Evolutionary conservation across 2,888 invertebrate species (phyloP).

Genomic region (Apocheima hispidaria): DNA sequence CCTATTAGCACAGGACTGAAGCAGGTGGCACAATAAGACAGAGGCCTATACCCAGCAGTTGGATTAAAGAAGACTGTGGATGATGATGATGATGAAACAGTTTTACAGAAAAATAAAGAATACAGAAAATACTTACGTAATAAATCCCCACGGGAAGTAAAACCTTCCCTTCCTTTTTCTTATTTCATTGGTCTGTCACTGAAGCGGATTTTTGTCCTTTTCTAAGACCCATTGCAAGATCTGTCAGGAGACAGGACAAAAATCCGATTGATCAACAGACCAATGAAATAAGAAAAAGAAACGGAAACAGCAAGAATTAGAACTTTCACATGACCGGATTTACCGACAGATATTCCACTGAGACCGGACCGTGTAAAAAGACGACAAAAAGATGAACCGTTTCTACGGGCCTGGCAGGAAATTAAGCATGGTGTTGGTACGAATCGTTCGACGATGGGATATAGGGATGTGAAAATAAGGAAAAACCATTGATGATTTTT

Average conservation of each 20-base stretch:
- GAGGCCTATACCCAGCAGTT: no score
- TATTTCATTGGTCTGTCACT: no score
- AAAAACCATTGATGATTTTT: not conserved
- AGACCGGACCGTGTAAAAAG: slow-evolving; percentile 40
- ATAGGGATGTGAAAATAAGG: not conserved
- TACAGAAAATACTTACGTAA: no score
- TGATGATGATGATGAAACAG: no score
- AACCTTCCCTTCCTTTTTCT: no score
- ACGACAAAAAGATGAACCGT: slow-evolving; percentile 40
- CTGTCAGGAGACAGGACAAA: not conserved
- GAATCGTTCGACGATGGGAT: slow-evolving; percentile 29
- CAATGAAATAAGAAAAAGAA: slow-evolving; percentile 2
- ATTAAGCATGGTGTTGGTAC: slow-evolving; percentile 25
- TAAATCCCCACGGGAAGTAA: no score
- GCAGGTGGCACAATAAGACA: no score
- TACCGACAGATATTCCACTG: slow-evolving; percentile 19
- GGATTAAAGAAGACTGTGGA: no score
- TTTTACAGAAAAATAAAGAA: no score
- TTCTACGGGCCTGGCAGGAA: slow-evolving; percentile 15
- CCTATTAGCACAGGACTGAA: no score
- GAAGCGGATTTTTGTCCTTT: no score
- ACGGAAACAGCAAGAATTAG: slow-evolving; percentile 11
- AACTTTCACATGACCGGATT: slow-evolving; percentile 15
- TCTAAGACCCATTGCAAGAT: no score
- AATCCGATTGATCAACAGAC: slow-evolving; percentile 2